Base-by-base conservation (phyloP, 2,113 vertebrate genomes). In the Zeus faber region DNA sequence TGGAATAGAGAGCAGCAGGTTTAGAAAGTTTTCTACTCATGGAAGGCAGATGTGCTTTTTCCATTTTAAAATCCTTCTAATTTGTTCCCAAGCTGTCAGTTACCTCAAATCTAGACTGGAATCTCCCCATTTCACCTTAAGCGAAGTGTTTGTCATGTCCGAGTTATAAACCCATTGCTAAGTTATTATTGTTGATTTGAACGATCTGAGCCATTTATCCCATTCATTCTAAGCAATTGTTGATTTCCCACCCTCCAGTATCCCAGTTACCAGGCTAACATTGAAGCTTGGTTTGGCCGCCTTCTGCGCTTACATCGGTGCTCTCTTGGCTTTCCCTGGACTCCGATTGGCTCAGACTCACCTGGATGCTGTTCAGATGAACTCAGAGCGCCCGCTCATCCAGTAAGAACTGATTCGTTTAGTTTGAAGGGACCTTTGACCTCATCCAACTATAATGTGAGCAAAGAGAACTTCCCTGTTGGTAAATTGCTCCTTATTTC, bases 301-400 rank as follows among this genome's bases (percentile, higher is more conserved):
- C 0, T 11, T 92, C 17, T 91, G 95, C 62, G 92, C 94, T 6
- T 87, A 93, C 71, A 84, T 98, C 16, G 96, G 96, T 0, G 89
- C 93, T 48, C 92, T 94, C 50, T 86, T 98, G 75, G 93, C 93
- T 6, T 99, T 99, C 72, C 96, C 96, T 0, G 94, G 96, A 33
- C 90, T 99, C 62, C 91, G 96, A 11, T 70, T 99, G 87, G 95
- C 96, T 22, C 95, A 98, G 89, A 99, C 93, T 0, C 96, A 99
- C 70, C 79, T 93, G 0, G 96, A 98, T 0, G 92, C 95, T 0
- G 88, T 98, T 0, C 85, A 89, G 71, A 83, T 93, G 89, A 91
- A 92, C 0, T 84, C 88, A 0, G 84, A 87, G 58, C 86, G 74
- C 3, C 96, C 95, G 0, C 40, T 92, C 70, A 77, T 93, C 21